Evolutionary conservation across 2,113 vertebrate genomes (phyloP).

Genomic region (Percina caprodes): DNA sequence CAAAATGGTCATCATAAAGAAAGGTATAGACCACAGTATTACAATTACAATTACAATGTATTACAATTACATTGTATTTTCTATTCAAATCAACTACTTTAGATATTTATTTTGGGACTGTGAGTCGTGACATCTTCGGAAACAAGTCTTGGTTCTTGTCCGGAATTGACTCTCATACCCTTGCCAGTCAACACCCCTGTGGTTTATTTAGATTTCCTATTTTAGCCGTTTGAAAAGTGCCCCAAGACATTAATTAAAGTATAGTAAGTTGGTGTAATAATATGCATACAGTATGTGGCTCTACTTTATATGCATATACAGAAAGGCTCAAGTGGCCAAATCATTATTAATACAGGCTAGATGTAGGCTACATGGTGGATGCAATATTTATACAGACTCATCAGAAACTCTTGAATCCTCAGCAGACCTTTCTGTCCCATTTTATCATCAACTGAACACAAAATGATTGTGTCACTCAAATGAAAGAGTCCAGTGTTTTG

Average conservation of each 20-base stretch:
- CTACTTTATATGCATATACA: background rate
- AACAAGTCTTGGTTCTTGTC: background rate
- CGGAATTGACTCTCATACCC: background rate
- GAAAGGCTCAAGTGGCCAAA: background rate
- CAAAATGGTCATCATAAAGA: too few species aligned
- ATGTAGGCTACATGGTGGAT: background rate
- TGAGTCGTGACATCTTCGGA: too few species aligned
- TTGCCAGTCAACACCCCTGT: background rate
- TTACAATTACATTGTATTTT: too few species aligned
- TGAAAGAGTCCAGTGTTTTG: constrained; percentile 55
- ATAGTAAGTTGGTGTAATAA: background rate
- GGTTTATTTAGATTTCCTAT: constrained; percentile 11
- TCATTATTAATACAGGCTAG: background rate
- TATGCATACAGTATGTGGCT: background rate
- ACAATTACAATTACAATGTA: too few species aligned
- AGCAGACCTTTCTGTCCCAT: constrained; percentile 6
- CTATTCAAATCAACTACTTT: too few species aligned
- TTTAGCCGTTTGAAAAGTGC: constrained; percentile 1
- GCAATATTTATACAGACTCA: constrained; percentile 3
- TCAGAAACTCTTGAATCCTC: constrained; percentile 21
- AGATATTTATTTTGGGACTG: too few species aligned
- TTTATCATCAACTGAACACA: constrained; percentile 8
- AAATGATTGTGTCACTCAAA: constrained; percentile 50
- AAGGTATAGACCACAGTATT: too few species aligned
- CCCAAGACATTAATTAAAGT: constrained; percentile 15